phyloP scores from a whole-genome alignment of 2,797 vertebrate genomes.

The Psittacula echo region DNA sequence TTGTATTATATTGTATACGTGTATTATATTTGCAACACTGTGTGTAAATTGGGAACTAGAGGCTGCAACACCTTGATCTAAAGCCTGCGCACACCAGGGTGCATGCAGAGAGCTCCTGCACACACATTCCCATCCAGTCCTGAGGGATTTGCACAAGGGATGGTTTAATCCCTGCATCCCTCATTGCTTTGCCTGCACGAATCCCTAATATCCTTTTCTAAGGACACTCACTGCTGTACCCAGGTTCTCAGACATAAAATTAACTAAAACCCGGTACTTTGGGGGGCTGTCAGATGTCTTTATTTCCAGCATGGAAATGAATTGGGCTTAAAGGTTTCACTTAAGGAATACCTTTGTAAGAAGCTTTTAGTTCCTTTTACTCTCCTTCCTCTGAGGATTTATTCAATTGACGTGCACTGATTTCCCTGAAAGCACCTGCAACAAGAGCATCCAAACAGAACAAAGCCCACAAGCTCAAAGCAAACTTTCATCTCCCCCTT shows the following conservation, averaged over 20 bases:
- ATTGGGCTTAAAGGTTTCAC: not conserved
- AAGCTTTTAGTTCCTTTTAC: not conserved
- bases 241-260: not conserved
- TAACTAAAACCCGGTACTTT: not conserved
- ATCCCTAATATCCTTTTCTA: not conserved
- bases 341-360: not conserved
- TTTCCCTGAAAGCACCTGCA: not conserved
- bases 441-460: not conserved
- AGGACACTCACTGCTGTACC: not conserved
- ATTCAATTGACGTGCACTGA: not conserved
- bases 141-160: not conserved
- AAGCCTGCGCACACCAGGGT: not conserved
- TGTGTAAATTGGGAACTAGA: not conserved
- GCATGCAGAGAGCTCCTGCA: no score
- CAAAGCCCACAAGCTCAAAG: not conserved
- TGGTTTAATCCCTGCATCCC: not conserved
- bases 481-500: not conserved
- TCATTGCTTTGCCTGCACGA: not conserved
- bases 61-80: not conserved
- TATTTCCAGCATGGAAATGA: not conserved
- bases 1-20: not conserved
- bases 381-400: not conserved
- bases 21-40: accelerated
- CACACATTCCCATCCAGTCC: not conserved
- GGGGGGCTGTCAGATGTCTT: not conserved